phyloP scores from a whole-genome alignment of 2,888 invertebrate genomes.

The Salticus scenicus region DNA sequence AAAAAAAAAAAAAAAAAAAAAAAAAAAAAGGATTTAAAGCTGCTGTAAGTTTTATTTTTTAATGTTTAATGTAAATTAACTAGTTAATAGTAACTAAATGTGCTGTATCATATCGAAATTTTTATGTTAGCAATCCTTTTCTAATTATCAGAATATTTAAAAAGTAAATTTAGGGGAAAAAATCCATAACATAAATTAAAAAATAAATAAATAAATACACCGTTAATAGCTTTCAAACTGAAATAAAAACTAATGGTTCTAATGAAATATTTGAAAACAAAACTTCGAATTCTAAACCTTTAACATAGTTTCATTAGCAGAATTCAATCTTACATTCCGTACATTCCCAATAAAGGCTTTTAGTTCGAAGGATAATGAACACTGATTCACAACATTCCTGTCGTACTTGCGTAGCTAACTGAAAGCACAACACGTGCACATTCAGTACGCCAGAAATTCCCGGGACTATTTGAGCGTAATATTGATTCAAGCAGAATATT shows the following conservation, averaged over 20 bases:
- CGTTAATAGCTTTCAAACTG: too few relatives aligned
- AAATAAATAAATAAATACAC: too few relatives aligned
- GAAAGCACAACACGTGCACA: background rate
- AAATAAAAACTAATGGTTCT: background rate
- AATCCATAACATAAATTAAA: too few relatives aligned
- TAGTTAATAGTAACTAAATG: too few relatives aligned
- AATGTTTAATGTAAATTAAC: too few relatives aligned
- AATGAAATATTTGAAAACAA: slow-evolving; percentile 3
- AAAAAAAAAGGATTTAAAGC: too few relatives aligned
- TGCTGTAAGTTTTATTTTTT: too few relatives aligned
- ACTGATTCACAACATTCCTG: slow-evolving; percentile 64
- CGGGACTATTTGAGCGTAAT: slow-evolving; percentile 29
- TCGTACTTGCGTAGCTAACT: slow-evolving; percentile 31
- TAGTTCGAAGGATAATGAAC: slow-evolving; percentile 63
- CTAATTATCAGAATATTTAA: too few relatives aligned
- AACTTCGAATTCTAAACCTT: slow-evolving; percentile 12
- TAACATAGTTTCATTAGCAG: slow-evolving; percentile 63
- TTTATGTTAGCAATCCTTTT: too few relatives aligned
- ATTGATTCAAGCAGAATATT: slow-evolving; percentile 23
- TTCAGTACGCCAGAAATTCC: slow-evolving; percentile 31
- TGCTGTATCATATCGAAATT: too few relatives aligned
- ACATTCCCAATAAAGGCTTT: slow-evolving; percentile 65
- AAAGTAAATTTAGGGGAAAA: too few relatives aligned
- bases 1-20: too few relatives aligned
- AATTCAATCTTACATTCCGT: slow-evolving; percentile 63